Percentiles rank a stretch among this genome's conserved stretches.
phyloP scores from a whole-genome alignment of 2,113 vertebrate genomes.

The Tachysurus fulvidraco region DNA sequence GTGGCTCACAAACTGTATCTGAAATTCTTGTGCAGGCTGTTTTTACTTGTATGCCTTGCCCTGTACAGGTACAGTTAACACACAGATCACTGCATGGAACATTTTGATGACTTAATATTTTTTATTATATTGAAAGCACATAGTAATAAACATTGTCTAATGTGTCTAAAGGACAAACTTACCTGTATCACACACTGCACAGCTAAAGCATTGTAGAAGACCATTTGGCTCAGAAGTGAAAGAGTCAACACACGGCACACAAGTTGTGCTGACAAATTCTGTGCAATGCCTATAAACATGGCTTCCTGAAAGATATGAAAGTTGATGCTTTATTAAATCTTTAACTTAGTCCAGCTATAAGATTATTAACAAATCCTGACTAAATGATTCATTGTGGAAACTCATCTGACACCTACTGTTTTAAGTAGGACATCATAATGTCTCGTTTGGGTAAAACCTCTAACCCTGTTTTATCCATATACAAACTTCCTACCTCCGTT shows the following conservation, averaged over 20 bases:
- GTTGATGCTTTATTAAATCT: neutral
- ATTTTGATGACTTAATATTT: neutral
- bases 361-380: neutral
- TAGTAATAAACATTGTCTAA: too few species aligned
- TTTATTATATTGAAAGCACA: neutral
- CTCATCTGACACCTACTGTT: neutral
- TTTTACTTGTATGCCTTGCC: constrained; percentile 33
- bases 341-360: neutral
- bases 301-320: constrained; percentile 17
- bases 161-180: constrained; percentile 5
- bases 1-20: constrained; percentile 49
- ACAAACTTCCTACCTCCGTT: neutral
- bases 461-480: neutral
- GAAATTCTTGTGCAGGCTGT: constrained; percentile 34
- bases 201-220: constrained; percentile 18
- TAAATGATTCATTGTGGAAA: neutral
- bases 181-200: constrained; percentile 48
- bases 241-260: constrained; percentile 38
- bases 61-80: constrained; percentile 28
- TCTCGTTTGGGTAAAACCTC: neutral
- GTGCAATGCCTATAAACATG: constrained; percentile 48
- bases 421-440: neutral
- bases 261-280: constrained; percentile 29
- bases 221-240: constrained; percentile 41
- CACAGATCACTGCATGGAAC: neutral